A percentile compares a stretch with the other conserved stretches of the same genome.
phyloP scores from a whole-genome alignment of 2,888 invertebrate genomes.

The Mimas tiliae region DNA sequence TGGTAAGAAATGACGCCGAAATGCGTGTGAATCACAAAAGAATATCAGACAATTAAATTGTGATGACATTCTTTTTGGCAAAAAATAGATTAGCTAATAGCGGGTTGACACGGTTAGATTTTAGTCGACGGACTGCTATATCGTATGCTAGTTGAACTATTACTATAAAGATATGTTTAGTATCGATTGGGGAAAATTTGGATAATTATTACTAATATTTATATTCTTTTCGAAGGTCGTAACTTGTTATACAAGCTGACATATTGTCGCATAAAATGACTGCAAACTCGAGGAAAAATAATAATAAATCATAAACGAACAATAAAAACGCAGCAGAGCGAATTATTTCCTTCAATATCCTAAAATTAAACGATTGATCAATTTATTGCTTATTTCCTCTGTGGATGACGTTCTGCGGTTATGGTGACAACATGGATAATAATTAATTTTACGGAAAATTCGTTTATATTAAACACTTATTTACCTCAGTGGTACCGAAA shows the following conservation, averaged over 20 bases:
- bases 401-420: not conserved
- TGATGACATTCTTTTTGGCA: not conserved
- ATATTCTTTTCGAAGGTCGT: no score
- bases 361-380: conserved; percentile 4
- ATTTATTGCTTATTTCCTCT: conserved; percentile 14
- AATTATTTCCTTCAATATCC: conserved; percentile 12
- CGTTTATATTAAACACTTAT: not conserved
- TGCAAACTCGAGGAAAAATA: not conserved
- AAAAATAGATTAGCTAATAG: no score
- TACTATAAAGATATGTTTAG: no score
- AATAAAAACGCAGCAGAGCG: not conserved
- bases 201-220: no score
- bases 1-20: conserved; percentile 33
- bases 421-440: not conserved
- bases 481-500: not conserved
- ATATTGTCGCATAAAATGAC: no score
- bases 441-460: no score
- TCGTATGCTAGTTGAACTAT: no score
- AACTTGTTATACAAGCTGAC: no score
- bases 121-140: no score
- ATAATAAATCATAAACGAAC: not conserved
- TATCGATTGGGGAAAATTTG: no score
- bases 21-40: conserved; percentile 36
- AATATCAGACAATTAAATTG: not conserved
- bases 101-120: no score